Evolutionary conservation across 2,113 vertebrate species (phyloP).

Genomic region (Lycocorax pyrrhopterus): DNA sequence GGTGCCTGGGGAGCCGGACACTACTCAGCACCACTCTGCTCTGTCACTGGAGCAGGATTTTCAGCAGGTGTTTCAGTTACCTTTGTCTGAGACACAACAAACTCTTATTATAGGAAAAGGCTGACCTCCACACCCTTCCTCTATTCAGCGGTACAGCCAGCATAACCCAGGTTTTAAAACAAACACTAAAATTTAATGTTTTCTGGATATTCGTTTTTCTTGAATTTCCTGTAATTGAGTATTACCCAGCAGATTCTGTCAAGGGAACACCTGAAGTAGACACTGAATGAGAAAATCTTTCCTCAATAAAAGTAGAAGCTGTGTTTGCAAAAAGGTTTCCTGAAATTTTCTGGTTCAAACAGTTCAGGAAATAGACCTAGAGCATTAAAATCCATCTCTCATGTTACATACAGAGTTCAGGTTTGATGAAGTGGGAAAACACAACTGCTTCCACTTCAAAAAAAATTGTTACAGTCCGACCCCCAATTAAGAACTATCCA

Average conservation of each 20-base stretch:
- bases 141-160: neutral
- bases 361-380: neutral
- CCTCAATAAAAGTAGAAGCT: neutral
- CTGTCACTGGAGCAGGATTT: conserved; percentile 68
- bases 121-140: neutral
- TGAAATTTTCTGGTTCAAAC: neutral
- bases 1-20: conserved; percentile 58
- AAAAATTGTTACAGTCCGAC: neutral
- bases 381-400: neutral
- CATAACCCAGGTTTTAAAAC: neutral
- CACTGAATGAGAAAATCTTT: neutral
- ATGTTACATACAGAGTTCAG: neutral
- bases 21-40: conserved; percentile 75
- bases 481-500: neutral
- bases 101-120: neutral
- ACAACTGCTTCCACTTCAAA: neutral
- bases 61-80: conserved; percentile 70
- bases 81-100: conserved; percentile 60
- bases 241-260: neutral
- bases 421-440: neutral
- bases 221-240: neutral
- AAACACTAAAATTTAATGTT: neutral
- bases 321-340: neutral
- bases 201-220: neutral
- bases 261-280: neutral